phyloP scores from a whole-genome alignment of 2,113 vertebrate species.

The Microcebus griseorufus region DNA sequence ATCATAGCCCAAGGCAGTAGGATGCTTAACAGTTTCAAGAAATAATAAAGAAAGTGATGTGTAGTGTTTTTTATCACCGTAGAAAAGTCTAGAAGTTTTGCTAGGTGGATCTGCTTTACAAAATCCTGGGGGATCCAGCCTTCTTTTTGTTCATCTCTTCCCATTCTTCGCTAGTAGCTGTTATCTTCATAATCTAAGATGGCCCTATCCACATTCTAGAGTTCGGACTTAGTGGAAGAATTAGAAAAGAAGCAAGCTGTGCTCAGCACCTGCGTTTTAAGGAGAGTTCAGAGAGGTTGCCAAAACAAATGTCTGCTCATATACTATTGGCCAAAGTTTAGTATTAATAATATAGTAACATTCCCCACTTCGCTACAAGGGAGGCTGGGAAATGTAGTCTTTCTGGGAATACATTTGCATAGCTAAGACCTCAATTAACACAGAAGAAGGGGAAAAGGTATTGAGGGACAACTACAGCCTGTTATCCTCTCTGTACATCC shows the following conservation, averaged over 20 bases:
- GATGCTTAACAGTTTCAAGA: neutral
- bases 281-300: neutral
- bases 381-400: neutral
- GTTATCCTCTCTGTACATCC: neutral
- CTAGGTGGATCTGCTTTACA: neutral
- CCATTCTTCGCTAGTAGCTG: neutral
- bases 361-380: neutral
- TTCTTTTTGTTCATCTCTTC: neutral
- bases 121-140: neutral
- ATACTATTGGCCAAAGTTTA: neutral
- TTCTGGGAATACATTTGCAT: neutral
- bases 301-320: neutral
- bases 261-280: neutral
- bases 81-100: neutral
- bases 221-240: neutral
- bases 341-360: neutral
- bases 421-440: neutral
- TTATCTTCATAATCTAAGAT: neutral
- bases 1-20: neutral
- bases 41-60: neutral
- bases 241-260: neutral
- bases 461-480: neutral
- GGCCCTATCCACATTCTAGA: neutral
- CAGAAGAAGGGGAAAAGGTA: neutral
- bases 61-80: neutral